Evolutionary conservation across 2,888 invertebrate genomes (phyloP), one percentile per base, ranked within the genome.

Genomic region (Seladonia tumulorum): DNA sequence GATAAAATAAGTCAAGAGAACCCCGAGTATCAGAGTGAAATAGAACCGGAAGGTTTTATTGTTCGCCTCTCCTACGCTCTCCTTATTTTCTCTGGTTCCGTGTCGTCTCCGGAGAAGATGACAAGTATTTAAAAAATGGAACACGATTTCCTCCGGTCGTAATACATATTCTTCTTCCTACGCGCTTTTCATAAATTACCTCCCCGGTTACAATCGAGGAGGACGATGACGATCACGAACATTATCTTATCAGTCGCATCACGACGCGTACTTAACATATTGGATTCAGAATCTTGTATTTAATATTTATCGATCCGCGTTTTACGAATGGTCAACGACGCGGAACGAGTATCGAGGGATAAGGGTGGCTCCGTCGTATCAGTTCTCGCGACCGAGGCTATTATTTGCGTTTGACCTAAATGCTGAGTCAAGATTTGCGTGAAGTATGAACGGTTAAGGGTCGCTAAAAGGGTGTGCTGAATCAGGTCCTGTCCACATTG

Each of bases 341-440:
- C 1, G 53, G 60, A 25, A 29, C 25, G 39, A 18, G 53, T 63
- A 49, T 60, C 73, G 66, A 47, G n/a, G 60, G 71, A 87, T 71
- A 84, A 39, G 78, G 39, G 18, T 49, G 57, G 22, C n/a, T 1
- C 42, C 8, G 18, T 10, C 68, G 75, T 88, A 82, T 82, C 68
- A 22, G 75, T 88, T 89, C 81, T 84, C 82, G 86, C 70, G 70
- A 84, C 49, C 45, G 29, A 29, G 53, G 68, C 71, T 72, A 70
- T 89, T 87, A 90, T 87, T 88, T 82, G 76, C 74, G 86, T 71
- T 85, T 80, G 80, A 86, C 75, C 82, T 57, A 85, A 66, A 86
- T 81, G 83, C 77, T 81, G 82, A 84, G 76, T 85, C 82, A 80
- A 89, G 82, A 83, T 77, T 75, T 80, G 80, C 84, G 79, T 76